A percentile compares a stretch with the other conserved stretches of the same genome.
Conservation (phyloP, 1,140 invertebrate genomes). For the Cyclina sinensis region DNA sequence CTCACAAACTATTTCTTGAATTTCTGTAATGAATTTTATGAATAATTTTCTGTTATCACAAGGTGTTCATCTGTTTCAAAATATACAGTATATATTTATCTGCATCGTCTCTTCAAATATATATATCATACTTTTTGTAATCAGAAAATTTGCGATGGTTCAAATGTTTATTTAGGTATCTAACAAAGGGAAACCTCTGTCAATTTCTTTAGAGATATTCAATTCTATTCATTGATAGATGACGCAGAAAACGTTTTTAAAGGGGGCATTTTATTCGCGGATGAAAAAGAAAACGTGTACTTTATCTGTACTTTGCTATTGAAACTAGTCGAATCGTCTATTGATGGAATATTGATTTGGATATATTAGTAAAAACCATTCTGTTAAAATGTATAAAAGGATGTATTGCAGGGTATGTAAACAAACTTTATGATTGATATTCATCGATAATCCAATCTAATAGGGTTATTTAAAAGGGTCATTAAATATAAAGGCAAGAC, state of each 20-base stretch:
- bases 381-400: neutral
- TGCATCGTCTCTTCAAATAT: no score
- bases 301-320: no score
- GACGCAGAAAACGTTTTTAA: neutral
- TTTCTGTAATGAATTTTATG: no score
- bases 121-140: no score
- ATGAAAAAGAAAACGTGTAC: neutral
- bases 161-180: neutral
- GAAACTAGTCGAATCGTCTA: neutral
- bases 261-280: neutral
- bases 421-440: neutral
- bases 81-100: no score
- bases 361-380: neutral
- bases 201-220: neutral
- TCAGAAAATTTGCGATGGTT: no score
- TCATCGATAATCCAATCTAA: neutral
- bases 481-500: no score
- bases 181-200: neutral
- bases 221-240: neutral
- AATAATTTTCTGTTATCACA: no score
- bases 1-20: no score
- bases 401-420: neutral
- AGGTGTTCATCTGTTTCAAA: no score
- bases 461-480: neutral
- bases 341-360: slow-evolving; percentile 22